phyloP scores from a whole-genome alignment of 2,888 invertebrate species.

The Dione vanillae region DNA sequence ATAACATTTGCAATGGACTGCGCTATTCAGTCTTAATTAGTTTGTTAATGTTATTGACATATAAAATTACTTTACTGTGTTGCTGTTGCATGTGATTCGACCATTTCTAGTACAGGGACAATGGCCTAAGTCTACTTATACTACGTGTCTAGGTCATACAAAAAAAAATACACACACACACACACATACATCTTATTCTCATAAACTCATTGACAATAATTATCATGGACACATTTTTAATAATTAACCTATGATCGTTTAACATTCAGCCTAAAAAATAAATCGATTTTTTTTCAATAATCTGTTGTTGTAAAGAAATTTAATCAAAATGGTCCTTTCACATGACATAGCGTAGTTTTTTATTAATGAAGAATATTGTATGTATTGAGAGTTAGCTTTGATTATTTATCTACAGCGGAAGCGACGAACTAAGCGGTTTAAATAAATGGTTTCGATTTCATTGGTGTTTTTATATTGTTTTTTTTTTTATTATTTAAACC shows the following conservation, averaged over 20 bases:
- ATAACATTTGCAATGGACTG: not conserved
- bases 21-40: conserved; percentile 13
- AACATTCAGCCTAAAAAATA: not conserved
- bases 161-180: not conserved
- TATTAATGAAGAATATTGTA: conserved; percentile 62
- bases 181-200: not conserved
- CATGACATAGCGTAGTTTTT: conserved; percentile 67
- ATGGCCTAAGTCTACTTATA: conserved; percentile 19
- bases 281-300: not conserved
- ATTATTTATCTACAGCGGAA: conserved; percentile 61
- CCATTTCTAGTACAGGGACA: conserved; percentile 40
- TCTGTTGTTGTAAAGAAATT: not conserved
- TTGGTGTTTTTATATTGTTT: conserved; percentile 50
- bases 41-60: conserved; percentile 34
- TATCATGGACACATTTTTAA: not conserved
- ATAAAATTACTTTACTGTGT: conserved; percentile 43
- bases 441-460: conserved; percentile 75
- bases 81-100: conserved; percentile 47
- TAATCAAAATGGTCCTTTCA: conserved; percentile 49
- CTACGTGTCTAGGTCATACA: conserved; percentile 42
- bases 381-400: conserved; percentile 67
- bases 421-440: conserved; percentile 52
- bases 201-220: conserved; percentile 5
- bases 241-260: not conserved
- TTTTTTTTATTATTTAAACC: not conserved